Percentiles rank a stretch among this genome's conserved stretches.
Conservation (phyloP, 2,113 vertebrate genomes). For the Lynx canadensis region DNA sequence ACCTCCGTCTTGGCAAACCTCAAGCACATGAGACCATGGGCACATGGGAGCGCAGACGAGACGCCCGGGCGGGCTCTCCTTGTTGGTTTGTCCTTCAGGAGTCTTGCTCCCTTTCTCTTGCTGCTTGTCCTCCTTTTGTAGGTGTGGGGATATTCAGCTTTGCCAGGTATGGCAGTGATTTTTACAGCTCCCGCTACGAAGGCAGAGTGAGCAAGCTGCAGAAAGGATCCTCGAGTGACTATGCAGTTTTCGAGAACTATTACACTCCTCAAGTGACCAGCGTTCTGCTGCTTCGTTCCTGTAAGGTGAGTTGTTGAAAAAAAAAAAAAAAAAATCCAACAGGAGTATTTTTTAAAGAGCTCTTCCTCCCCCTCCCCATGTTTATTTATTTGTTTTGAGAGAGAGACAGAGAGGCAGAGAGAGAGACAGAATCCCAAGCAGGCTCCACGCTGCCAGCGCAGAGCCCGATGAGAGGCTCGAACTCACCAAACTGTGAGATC, state of each 20-base stretch:
- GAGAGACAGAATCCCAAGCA: too few relatives aligned
- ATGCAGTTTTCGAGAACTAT: slow-evolving; percentile 84
- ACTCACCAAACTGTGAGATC: too few relatives aligned
- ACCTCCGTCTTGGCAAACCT: background rate
- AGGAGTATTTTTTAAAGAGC: background rate
- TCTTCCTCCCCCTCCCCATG: too few relatives aligned
- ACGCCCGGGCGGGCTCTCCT: background rate
- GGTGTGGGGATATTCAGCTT: slow-evolving; percentile 93
- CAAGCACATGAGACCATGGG: fast-evolving
- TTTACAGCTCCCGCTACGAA: slow-evolving; percentile 85
- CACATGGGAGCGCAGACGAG: fast-evolving
- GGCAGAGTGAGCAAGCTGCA: slow-evolving; percentile 83
- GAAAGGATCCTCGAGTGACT: slow-evolving; percentile 79
- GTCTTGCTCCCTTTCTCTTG: background rate
- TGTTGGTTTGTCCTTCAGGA: background rate
- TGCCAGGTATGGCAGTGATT: slow-evolving; percentile 89
- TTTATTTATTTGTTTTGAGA: too few relatives aligned
- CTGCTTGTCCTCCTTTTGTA: slow-evolving; percentile 49
- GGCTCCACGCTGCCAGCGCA: too few relatives aligned
- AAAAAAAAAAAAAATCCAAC: background rate
- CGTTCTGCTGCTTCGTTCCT: slow-evolving; percentile 85
- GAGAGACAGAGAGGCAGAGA: too few relatives aligned
- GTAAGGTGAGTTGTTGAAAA: slow-evolving; percentile 72
- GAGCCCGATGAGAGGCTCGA: too few relatives aligned
- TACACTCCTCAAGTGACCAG: slow-evolving; percentile 85